Base-by-base conservation (phyloP, 2,113 vertebrate species). In the Nycticryphes semicollaris region DNA sequence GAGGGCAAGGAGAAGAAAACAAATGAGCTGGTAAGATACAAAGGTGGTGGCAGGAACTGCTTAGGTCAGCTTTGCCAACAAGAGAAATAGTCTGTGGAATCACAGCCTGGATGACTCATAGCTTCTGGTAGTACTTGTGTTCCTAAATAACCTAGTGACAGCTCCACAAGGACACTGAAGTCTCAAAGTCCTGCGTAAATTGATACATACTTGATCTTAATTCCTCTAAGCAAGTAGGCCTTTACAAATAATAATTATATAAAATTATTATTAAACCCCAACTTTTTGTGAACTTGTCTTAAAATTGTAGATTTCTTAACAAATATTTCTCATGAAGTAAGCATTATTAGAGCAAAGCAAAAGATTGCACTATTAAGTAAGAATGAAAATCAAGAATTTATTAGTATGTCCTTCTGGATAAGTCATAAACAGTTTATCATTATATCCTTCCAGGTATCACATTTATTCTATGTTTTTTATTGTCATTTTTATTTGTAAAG, bases 41-140 rank as follows among this genome's bases (percentile, higher is more conserved):
- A 93, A 91, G 89, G 33, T 89, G 84, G 60, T 89, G 77, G 89
- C 93, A 95, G 89, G 89, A 95, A 87, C 48, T 91, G 94, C 94
- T 92, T 54, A 8, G 91, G 77, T 96, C 96, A 97, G 96, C 94
- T 91, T 89, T 96, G 89, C 95, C 96, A 94, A 35, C 83, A 56
- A 14, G 96, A 96, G 91, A 87, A 92, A 94, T 79, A 66, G 91
- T 41, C 93, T 21, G 89, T 84, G 89, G 93, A 95, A 93, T 87
- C 87, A 76, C 87, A 94, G 93, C 45, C 93, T 66, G 89, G 39
- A 60, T 97, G 95, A 96, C 95, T 96, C 95, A 93, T 1, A 95
- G 94, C 94, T 96, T 94, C 93, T 96, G 94, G 68, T 94, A 11
- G 87, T 54, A 7, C 69, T 91, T 85, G 19, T 64, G 91, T 91